Evolutionary conservation across 2,113 vertebrate genomes (phyloP), one percentile per base, ranked within the genome.

Genomic region (Nicator chloris): DNA sequence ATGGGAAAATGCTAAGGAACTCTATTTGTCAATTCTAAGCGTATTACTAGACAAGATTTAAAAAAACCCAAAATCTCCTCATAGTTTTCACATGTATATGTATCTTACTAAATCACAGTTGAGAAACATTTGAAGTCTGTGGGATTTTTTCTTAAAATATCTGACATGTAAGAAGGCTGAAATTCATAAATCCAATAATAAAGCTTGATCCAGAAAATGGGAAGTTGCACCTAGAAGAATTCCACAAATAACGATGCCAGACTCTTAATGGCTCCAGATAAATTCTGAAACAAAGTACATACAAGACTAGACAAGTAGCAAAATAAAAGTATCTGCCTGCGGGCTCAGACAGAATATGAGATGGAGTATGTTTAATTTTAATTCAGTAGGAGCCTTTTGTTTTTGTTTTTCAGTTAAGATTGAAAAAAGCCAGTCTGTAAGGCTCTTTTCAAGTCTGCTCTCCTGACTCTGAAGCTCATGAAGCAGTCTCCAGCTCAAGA

Each of bases 301-400:
- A 53, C 90, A 86, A 78, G 90, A 80, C 49, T 2, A 95, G 69
- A 93, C 90, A 93, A 90, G 90, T 24, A 35, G 28, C 76, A 88
- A 86, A 94, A 88, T 78, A 53, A 86, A 94, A 73, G 79, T 71
- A 49, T 24, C 51, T 93, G 76, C 93, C 94, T 94, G 68, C 0
- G 0, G 95, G 86, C 82, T 88, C 90, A 96, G 96, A 96, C 94
- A 77, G 85, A 78, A 51, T 44, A 88, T 7, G 71, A 92, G 82
- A 83, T n/a, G 4, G 64, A 86, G 4, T 31, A 71, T 8, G 35
- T 42, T 93, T 80, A 27, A 72, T 80, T 92, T 86, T 80, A 88
- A 90, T 93, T 96, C 65, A 90, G 63, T 4, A 77, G 59, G 33
- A 90, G 22, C 60, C 28, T 53, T 49, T 50, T 56, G 60, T 3